Conservation (phyloP, 92 coral and sea anemone species). For the Zoanthus solanderi region DNA sequence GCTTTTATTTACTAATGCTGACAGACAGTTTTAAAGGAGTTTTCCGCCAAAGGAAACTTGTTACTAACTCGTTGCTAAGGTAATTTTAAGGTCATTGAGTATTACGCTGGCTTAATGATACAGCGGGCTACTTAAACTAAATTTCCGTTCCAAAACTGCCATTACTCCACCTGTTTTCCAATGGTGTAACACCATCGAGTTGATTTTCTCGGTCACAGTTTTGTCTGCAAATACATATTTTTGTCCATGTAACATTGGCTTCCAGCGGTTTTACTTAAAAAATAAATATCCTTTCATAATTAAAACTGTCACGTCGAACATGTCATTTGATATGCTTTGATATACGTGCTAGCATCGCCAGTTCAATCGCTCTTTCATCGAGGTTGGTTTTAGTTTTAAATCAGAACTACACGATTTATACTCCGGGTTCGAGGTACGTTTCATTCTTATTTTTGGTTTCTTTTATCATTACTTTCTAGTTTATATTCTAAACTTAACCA, state of each 20-base stretch:
- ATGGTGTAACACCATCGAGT: no score
- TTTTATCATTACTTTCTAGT: no score
- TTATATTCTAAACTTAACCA: no score
- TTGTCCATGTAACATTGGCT: no score
- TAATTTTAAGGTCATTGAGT: not conserved
- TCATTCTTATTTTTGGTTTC: no score
- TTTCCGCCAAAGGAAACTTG: not conserved
- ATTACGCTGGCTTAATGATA: not conserved
- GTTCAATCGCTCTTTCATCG: conserved; percentile 31
- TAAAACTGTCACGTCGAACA: conserved; percentile 22
- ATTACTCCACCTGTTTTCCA: no score
- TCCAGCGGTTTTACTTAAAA: no score
- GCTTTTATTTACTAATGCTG: not conserved
- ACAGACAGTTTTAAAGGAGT: not conserved
- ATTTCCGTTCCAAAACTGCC: not conserved
- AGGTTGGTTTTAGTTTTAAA: conserved; percentile 17
- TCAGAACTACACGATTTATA: not conserved
- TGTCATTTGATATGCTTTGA: conserved; percentile 26
- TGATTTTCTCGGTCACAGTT: no score
- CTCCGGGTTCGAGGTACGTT: no score
- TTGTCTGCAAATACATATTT: no score
- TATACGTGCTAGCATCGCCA: conserved; percentile 26
- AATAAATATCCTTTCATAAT: not conserved
- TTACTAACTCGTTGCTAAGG: not conserved
- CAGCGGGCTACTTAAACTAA: not conserved